Evolutionary conservation across 2,797 vertebrate genomes (phyloP).

Genomic region (Thaleichthys pacificus): DNA sequence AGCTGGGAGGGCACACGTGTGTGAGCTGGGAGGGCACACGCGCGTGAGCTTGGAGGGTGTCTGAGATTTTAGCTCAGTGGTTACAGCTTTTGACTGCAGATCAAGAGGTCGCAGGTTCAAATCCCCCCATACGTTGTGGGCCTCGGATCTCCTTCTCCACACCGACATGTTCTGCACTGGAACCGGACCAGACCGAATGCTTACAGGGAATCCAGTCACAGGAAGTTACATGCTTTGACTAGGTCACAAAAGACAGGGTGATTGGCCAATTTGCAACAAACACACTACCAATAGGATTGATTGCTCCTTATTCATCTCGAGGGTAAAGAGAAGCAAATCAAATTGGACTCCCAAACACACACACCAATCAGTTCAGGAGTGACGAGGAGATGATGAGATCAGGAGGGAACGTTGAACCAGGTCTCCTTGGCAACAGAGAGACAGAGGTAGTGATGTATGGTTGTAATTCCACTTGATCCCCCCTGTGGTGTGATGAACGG

Average conservation of each 20-base stretch:
- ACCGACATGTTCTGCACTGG: conserved; percentile 45
- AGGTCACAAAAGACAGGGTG: conserved; percentile 48
- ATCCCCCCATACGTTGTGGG: neutral
- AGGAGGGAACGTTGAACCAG: neutral
- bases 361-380: neutral
- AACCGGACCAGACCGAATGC: too few relatives aligned
- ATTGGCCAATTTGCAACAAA: conserved; percentile 36
- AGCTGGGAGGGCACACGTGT: too few relatives aligned
- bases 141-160: conserved; percentile 37
- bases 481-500: conserved; percentile 43
- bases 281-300: neutral
- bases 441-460: conserved; percentile 8
- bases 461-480: conserved; percentile 46
- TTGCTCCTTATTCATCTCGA: conserved; percentile 13
- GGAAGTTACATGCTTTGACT: conserved; percentile 20
- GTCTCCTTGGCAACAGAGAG: neutral
- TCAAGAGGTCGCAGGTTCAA: conserved; percentile 41
- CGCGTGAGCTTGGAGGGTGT: too few relatives aligned
- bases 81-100: conserved; percentile 75
- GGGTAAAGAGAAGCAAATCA: conserved; percentile 12
- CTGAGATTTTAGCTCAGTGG: too few relatives aligned
- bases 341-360: conserved; percentile 22
- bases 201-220: too few relatives aligned
- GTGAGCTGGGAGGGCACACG: too few relatives aligned
- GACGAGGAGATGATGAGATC: neutral